A percentile compares a stretch with the other conserved stretches of the same genome.
phyloP scores from a whole-genome alignment of 2,888 invertebrate genomes.

The Caenorhabditis panamensis region DNA sequence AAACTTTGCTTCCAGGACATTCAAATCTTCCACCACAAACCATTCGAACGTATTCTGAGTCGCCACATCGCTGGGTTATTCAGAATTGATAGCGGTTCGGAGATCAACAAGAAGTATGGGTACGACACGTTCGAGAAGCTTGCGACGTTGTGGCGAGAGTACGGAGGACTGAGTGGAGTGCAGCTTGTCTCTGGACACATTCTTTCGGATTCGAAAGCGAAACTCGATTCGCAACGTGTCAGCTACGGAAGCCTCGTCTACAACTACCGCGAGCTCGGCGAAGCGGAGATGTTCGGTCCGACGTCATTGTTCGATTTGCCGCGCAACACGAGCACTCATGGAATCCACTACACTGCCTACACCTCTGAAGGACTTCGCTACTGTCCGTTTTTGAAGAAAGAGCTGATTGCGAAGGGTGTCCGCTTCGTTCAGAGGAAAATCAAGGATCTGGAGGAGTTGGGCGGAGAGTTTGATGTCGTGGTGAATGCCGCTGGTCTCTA shows the following conservation, averaged over 20 bases:
- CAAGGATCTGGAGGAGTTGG: constrained; percentile 62
- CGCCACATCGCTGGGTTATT: constrained; percentile 79
- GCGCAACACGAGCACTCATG: constrained; percentile 46
- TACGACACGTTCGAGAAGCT: constrained; percentile 66
- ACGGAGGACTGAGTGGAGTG: constrained; percentile 66
- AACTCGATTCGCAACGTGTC: constrained; percentile 57
- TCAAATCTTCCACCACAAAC: constrained; percentile 72
- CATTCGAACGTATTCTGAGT: constrained; percentile 73
- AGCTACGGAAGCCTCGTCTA: constrained; percentile 67
- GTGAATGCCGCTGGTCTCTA: constrained; percentile 83
- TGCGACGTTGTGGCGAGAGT: constrained; percentile 62
- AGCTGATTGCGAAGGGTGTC: constrained; percentile 58
- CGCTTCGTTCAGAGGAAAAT: constrained; percentile 60
- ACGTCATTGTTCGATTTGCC: constrained; percentile 51
- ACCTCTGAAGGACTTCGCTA: constrained; percentile 71
- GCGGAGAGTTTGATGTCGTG: constrained; percentile 81
- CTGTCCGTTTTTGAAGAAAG: constrained; percentile 68
- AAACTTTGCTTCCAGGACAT: too few species aligned
- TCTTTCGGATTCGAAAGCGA: constrained; percentile 55
- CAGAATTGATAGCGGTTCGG: constrained; percentile 71
- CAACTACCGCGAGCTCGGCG: constrained; percentile 65
- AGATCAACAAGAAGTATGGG: constrained; percentile 66
- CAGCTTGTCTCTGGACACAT: constrained; percentile 73
- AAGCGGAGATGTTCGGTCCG: constrained; percentile 55
- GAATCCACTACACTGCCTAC: constrained; percentile 71